Percentiles rank a stretch among this genome's conserved stretches.
These are phyloP conservation scores for Eupithecia pulchellata DNA, from an alignment of 2,888 invertebrate genomes.

Conservation along the genomic window DNA sequence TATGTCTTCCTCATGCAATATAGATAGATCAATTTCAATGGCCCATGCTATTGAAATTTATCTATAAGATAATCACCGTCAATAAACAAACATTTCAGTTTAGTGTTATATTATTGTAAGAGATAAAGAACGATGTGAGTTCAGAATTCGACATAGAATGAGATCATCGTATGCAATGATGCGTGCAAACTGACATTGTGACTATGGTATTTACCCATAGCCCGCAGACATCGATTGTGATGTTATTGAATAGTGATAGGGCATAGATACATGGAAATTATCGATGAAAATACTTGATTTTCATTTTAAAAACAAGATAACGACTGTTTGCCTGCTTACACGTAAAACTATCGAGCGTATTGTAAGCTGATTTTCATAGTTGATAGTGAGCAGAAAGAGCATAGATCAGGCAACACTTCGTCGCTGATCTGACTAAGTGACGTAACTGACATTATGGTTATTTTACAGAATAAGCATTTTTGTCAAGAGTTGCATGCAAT, in stretches of 20 bases:
- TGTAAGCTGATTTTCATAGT: constrained; percentile 17
- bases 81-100: constrained; percentile 4
- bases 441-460: too few species aligned
- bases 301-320: not conserved
- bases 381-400: constrained; percentile 44
- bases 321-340: not conserved
- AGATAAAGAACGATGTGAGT: not conserved
- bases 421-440: too few species aligned
- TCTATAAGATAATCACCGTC: not conserved
- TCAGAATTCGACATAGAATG: constrained; percentile 53
- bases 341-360: not conserved
- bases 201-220: constrained; percentile 54
- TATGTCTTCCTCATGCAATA: too few species aligned
- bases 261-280: constrained; percentile 12
- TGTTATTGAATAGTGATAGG: constrained; percentile 46
- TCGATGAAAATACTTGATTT: not conserved
- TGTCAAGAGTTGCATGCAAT: too few species aligned
- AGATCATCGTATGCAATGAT: constrained; percentile 61
- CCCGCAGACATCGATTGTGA: constrained; percentile 54
- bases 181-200: constrained; percentile 70
- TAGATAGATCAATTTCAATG: not conserved
- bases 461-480: too few species aligned
- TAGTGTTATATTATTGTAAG: not conserved
- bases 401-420: constrained; percentile 52
- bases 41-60: not conserved